Percentiles rank a stretch among this genome's conserved stretches.
These are phyloP conservation scores for Mus caroli DNA, from an alignment of 2,797 vertebrate genomes.

Conservation along the genomic window DNA sequence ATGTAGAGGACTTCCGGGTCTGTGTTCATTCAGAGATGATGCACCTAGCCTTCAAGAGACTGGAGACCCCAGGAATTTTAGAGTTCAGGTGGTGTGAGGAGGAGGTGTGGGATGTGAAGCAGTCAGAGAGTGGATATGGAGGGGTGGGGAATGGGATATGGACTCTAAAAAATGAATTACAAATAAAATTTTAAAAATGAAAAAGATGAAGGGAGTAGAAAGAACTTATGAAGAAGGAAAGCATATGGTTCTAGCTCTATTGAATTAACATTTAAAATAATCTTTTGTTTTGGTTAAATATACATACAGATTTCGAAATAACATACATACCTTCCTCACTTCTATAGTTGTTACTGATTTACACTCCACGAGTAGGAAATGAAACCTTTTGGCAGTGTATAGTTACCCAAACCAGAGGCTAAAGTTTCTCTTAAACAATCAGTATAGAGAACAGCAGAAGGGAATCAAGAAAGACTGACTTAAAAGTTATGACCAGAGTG, in stretches of 20 bases:
- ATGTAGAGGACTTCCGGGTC: no score
- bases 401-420: not conserved
- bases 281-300: not conserved
- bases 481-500: not conserved
- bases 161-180: no score
- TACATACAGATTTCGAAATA: not conserved
- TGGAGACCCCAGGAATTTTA: no score
- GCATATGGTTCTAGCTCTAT: not conserved
- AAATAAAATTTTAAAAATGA: no score
- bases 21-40: no score
- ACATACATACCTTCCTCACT: not conserved
- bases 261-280: not conserved
- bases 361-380: not conserved
- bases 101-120: no score
- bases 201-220: not conserved
- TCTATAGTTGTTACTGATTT: not conserved
- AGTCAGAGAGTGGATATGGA: no score
- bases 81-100: no score
- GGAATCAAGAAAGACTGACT: not conserved
- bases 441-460: not conserved
- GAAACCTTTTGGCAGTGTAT: not conserved
- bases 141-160: no score
- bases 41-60: no score
- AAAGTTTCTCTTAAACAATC: not conserved
- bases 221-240: not conserved